Percentiles rank a stretch among this genome's conserved stretches.
Evolutionary conservation across 2,797 vertebrate genomes (phyloP).

Genomic region (Pitangus sulphuratus): DNA sequence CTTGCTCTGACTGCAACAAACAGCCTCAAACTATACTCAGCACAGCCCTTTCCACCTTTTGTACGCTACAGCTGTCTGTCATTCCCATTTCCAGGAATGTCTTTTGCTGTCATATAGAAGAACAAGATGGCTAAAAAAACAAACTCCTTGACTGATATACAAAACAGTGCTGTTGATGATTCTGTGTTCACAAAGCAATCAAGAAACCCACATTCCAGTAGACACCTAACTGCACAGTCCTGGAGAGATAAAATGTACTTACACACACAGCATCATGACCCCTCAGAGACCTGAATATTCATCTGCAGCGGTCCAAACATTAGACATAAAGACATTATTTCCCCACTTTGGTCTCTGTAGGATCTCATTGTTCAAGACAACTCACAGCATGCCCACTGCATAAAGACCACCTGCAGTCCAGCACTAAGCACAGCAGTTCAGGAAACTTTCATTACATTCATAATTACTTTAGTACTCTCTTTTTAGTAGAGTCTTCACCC

Average conservation of each 20-base stretch:
- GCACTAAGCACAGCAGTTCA: background rate
- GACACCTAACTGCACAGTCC: background rate
- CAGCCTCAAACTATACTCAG: background rate
- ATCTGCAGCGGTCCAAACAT: background rate
- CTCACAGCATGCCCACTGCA: background rate
- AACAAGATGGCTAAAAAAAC: background rate
- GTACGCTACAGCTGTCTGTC: no score
- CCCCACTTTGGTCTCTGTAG: background rate
- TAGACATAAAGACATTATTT: background rate
- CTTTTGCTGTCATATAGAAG: background rate
- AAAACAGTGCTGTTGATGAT: background rate
- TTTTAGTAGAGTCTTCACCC: background rate
- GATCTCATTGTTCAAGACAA: background rate
- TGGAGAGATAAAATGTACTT: background rate
- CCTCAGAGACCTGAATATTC: background rate
- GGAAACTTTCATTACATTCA: constrained; percentile 4
- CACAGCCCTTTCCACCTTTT: background rate
- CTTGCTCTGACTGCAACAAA: background rate
- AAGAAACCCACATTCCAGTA: background rate
- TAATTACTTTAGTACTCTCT: background rate
- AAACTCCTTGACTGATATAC: background rate
- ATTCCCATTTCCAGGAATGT: background rate
- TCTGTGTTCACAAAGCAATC: background rate
- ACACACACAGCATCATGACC: background rate
- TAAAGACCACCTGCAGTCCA: constrained; percentile 22